phyloP scores from a whole-genome alignment of 23 tunicate species.

The Styela clava region DNA sequence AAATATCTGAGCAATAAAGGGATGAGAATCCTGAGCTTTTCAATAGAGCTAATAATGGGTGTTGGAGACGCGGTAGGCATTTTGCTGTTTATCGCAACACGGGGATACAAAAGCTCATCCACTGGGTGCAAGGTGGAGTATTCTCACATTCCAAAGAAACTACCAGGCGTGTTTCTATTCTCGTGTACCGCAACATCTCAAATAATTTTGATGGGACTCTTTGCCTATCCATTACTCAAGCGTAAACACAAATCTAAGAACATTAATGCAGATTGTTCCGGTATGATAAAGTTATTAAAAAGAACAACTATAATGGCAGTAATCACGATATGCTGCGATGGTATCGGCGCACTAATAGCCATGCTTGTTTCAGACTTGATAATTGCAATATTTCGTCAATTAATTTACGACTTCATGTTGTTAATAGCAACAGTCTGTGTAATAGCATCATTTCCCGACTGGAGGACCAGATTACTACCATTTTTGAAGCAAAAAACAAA shows the following conservation, averaged over 20 bases:
- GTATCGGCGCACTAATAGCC: conserved; percentile 18
- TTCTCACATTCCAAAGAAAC: conserved; percentile 28
- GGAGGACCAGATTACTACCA: conserved; percentile 44
- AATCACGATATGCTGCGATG: conserved; percentile 32
- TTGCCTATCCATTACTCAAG: conserved; percentile 44
- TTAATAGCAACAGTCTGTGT: conserved; percentile 31
- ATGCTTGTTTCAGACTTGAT: conserved; percentile 18
- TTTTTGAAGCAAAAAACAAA: conserved; percentile 3
- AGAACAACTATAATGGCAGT: conserved; percentile 43
- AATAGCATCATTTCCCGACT: conserved; percentile 47
- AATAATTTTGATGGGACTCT: conserved; percentile 56
- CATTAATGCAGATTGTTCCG: not conserved
- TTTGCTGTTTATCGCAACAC: conserved; percentile 36
- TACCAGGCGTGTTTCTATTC: conserved; percentile 62
- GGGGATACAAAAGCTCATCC: conserved; percentile 25
- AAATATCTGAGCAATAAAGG: conserved; percentile 24
- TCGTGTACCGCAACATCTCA: conserved; percentile 49
- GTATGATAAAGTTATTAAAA: conserved; percentile 26
- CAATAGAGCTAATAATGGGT: conserved; percentile 56
- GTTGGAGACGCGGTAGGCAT: conserved; percentile 37
- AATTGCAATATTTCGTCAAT: conserved; percentile 42
- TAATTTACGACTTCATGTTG: conserved; percentile 51
- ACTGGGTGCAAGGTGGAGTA: conserved; percentile 47
- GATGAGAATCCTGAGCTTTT: conserved; percentile 29
- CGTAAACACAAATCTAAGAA: conserved; percentile 14